phyloP scores from a whole-genome alignment of 1,140 invertebrate species.

The Popillia japonica region DNA sequence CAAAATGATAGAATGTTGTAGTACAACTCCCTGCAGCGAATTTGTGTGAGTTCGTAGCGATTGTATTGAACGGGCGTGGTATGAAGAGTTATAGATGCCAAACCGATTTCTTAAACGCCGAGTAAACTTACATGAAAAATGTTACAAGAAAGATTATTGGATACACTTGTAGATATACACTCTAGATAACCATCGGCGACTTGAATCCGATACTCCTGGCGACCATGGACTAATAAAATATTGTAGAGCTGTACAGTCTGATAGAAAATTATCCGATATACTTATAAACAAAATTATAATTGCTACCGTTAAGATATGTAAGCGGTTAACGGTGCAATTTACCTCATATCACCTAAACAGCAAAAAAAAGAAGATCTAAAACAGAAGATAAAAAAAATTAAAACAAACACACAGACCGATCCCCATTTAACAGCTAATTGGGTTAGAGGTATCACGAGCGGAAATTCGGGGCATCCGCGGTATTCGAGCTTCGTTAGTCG shows the following conservation, averaged over 20 bases:
- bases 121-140: not conserved
- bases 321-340: not conserved
- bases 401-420: not conserved
- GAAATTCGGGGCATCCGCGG: constrained; percentile 21
- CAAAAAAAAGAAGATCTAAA: not conserved
- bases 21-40: not conserved
- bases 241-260: no score
- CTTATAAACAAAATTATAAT: no score
- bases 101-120: not conserved
- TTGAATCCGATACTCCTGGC: not conserved
- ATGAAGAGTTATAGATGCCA: not conserved
- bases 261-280: no score
- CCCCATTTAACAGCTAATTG: constrained; percentile 22
- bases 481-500: constrained; percentile 27
- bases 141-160: not conserved
- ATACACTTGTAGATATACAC: not conserved
- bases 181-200: not conserved
- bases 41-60: not conserved
- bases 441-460: constrained; percentile 31
- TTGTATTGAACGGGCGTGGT: constrained; percentile 13
- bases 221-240: not conserved
- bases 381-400: not conserved
- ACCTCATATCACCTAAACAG: not conserved
- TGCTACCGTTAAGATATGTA: not conserved
- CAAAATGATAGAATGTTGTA: not conserved